These are phyloP conservation scores for Anguilla marmorata DNA, from an alignment of 2,797 vertebrate species.

Conservation along the genomic window DNA sequence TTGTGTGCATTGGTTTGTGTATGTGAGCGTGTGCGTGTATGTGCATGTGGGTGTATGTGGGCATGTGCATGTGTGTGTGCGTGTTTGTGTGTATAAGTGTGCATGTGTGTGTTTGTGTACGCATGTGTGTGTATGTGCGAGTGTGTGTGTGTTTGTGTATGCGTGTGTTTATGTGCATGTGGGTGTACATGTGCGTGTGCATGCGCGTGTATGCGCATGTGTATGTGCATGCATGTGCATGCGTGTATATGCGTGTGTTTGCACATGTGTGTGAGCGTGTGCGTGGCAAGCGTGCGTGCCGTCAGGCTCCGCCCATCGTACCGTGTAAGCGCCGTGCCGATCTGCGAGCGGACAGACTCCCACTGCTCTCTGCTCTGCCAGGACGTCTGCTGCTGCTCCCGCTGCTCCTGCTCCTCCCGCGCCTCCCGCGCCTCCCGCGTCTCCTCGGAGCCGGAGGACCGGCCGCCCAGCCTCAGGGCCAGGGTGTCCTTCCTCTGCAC, in stretches of 20 bases:
- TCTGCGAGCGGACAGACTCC: slow-evolving; percentile 83
- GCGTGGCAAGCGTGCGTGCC: background rate
- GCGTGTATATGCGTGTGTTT: background rate
- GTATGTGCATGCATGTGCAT: too few species aligned
- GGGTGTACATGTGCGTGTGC: too few species aligned
- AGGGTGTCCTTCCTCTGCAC: slow-evolving; percentile 92
- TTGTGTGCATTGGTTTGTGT: background rate
- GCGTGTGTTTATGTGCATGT: too few species aligned
- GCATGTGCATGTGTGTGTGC: too few species aligned
- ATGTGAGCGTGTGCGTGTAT: too few species aligned
- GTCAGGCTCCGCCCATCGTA: slow-evolving; percentile 49
- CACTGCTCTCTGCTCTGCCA: slow-evolving; percentile 88
- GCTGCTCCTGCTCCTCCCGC: slow-evolving; percentile 52
- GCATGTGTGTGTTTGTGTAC: too few species aligned
- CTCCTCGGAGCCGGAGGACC: slow-evolving; percentile 28
- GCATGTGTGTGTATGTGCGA: too few species aligned
- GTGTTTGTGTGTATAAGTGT: too few species aligned
- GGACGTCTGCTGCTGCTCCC: slow-evolving; percentile 62
- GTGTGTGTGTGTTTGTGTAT: too few species aligned
- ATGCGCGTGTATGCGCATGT: too few species aligned
- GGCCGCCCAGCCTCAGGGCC: slow-evolving; percentile 81
- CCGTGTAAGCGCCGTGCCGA: slow-evolving; percentile 84
- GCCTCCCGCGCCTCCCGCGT: slow-evolving; percentile 51
- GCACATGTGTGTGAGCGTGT: background rate
- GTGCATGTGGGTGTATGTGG: too few species aligned